Evolutionary conservation across 2,113 vertebrate species (phyloP), one percentile per base, ranked within the genome.

Genomic region (Anarrhichthys ocellatus): DNA sequence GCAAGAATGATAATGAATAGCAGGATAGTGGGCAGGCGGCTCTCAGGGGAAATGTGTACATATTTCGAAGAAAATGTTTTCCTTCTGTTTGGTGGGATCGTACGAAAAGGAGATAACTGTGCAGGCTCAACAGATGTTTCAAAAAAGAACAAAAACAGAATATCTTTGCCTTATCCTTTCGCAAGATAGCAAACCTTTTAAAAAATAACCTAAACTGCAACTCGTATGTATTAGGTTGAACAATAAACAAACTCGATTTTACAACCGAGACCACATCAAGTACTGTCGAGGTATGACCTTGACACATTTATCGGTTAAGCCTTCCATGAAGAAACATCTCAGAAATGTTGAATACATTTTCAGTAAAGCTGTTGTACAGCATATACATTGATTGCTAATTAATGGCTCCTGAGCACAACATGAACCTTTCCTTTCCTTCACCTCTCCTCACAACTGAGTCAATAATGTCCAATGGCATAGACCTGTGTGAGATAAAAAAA

Each of bases 21-120:
- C 44, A 24, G 27, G 36, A 59, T 36, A 42, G 7, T 40, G 27
- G 42, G 17, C 61, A 54, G 59, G n/a, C 46, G 24, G 11, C 52
- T 54, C 34, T 76, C 32, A 38, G 10, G 22, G 44, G 44, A 63
- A 54, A 79, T 52, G 15, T 36, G 20, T n/a, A 9, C 22, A 48
- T 20, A 44, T 64, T 65, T 84, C 29, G 22, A 6, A 73, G 52
- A 71, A 82, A 72, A 74, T n/a, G 38, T 52, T 72, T 76, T 59
- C 38, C 22, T 63, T 76, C 22, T 56, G 27, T 52, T 58, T 22
- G 11, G 2, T 40, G 9, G 1, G 5, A 15, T 40, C 62, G 6
- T 27, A n/a, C 7, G n/a, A 42, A 65, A 76, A 73, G 3, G 17
- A 56, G 24, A 64, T 1, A 2, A 13, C 22, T 10, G 17, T 32